These are phyloP conservation scores for Anoura caudifer DNA, from an alignment of 2,113 vertebrate genomes.

Conservation along the genomic window DNA sequence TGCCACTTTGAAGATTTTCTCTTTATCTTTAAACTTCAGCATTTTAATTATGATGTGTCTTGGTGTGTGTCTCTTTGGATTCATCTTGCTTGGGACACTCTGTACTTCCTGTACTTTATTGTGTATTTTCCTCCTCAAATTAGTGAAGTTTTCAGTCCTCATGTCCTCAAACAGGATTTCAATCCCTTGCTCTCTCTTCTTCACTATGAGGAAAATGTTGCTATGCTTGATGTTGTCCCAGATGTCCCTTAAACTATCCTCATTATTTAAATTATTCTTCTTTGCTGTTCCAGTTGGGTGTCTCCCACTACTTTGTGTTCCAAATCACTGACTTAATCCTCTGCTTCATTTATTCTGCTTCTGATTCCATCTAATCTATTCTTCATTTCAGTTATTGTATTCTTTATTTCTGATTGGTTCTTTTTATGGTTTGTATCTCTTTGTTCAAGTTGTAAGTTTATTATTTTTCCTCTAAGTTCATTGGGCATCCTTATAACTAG, in stretches of 20 bases:
- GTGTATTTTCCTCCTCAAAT: neutral
- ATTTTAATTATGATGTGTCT: neutral
- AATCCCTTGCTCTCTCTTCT: neutral
- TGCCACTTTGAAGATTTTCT: neutral
- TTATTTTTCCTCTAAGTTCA: no score
- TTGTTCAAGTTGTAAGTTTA: no score
- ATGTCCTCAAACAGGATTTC: no score
- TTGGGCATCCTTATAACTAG: no score
- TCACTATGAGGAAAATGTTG: neutral
- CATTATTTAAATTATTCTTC: neutral
- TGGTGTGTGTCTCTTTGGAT: neutral
- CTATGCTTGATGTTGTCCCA: neutral
- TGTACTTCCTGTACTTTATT: neutral
- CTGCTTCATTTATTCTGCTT: neutral
- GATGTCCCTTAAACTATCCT: neutral
- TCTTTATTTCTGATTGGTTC: no score
- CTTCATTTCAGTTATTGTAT: neutral
- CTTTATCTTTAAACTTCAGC: neutral
- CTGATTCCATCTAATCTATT: neutral
- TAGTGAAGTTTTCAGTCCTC: neutral
- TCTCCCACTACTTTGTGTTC: neutral
- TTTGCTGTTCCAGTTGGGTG: neutral
- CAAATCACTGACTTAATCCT: neutral
- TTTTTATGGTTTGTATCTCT: neutral
- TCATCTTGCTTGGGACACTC: neutral